Evolutionary conservation across 2,797 vertebrate species (phyloP).

Genomic region (Premnoplex brunnescens): DNA sequence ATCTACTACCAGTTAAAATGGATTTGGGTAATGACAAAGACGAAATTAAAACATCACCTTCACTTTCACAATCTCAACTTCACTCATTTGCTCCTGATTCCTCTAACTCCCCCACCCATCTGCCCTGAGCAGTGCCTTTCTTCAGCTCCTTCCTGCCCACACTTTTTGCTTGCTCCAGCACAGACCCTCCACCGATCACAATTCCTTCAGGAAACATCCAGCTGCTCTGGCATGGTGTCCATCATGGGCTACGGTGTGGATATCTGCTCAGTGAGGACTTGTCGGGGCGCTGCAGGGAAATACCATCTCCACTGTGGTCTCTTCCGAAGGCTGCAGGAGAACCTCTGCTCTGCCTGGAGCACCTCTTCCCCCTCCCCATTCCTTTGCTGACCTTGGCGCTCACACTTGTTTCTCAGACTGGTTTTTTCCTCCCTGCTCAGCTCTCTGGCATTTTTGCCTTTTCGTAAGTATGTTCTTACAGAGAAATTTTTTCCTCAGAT

Average conservation of each 20-base stretch:
- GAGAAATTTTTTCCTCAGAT: neutral
- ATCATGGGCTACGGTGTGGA: neutral
- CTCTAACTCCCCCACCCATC: neutral
- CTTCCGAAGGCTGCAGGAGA: neutral
- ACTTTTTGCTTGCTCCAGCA: neutral
- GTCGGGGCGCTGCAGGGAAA: accelerated
- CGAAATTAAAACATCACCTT: neutral
- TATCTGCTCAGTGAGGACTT: neutral
- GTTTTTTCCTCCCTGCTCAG: neutral
- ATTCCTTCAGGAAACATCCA: neutral
- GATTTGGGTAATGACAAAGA: neutral
- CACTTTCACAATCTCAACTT: neutral
- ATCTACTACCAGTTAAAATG: neutral
- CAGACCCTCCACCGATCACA: too few species aligned
- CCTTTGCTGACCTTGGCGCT: neutral
- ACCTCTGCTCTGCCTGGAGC: neutral
- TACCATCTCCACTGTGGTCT: neutral
- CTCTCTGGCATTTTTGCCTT: neutral
- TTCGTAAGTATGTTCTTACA: neutral
- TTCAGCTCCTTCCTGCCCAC: neutral
- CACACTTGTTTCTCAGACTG: neutral
- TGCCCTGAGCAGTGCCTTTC: neutral
- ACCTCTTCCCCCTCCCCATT: neutral
- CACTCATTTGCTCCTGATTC: neutral
- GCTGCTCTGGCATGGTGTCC: neutral